Evolutionary conservation across 2,797 vertebrate species (phyloP).

Genomic region (Nothura maculosa): DNA sequence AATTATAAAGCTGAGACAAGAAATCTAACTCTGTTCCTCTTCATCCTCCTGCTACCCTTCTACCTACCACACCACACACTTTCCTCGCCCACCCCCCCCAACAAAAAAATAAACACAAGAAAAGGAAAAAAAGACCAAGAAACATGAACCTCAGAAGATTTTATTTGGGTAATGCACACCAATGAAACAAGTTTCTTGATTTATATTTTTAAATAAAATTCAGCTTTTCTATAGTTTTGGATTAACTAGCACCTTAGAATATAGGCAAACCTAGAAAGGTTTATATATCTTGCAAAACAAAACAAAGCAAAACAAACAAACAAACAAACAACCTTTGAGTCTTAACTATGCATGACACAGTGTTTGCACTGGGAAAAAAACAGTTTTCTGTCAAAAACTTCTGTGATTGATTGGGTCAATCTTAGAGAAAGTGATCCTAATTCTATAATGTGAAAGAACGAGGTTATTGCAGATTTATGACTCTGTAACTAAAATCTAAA

Average conservation of each 20-base stretch:
- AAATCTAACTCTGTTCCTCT: background rate
- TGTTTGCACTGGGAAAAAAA: background rate
- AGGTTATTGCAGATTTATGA: background rate
- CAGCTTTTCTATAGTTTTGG: background rate
- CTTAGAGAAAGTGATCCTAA: background rate
- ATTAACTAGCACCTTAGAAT: background rate
- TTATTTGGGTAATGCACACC: background rate
- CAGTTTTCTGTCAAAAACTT: background rate
- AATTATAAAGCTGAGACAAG: fast-evolving
- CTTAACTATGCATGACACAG: background rate
- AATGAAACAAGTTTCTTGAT: background rate
- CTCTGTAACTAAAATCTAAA: background rate
- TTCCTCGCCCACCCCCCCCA: no score
- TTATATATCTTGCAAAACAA: background rate
- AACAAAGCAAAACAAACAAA: no score
- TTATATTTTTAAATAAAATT: background rate
- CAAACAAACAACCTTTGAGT: background rate
- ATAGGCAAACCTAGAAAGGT: background rate
- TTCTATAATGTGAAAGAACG: background rate
- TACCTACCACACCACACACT: no score
- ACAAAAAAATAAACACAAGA: background rate
- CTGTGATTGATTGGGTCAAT: background rate
- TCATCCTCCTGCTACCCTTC: fast-evolving
- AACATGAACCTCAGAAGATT: background rate
- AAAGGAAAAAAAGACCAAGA: background rate